Evolutionary conservation across 1,140 invertebrate genomes (phyloP).

Genomic region (Zophobas atratus): DNA sequence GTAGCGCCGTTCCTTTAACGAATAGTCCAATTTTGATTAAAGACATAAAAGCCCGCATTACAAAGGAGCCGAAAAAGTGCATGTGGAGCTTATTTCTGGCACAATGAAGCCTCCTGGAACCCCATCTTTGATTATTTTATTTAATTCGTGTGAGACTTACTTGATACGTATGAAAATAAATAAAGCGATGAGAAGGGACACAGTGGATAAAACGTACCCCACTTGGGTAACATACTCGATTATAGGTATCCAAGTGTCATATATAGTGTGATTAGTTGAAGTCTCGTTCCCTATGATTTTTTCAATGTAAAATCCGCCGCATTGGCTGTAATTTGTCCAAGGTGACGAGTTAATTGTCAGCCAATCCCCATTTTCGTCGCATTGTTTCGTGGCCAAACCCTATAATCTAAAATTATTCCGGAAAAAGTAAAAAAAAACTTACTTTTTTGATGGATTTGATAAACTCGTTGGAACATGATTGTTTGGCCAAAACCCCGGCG

Average conservation of each 20-base stretch:
- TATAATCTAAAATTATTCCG: slow-evolving; percentile 60
- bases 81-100: slow-evolving; percentile 80
- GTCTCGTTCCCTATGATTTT: slow-evolving; percentile 39
- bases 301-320: slow-evolving; percentile 60
- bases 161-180: slow-evolving; percentile 79
- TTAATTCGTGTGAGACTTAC: slow-evolving; percentile 69
- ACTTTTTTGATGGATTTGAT: slow-evolving; percentile 69
- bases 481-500: slow-evolving; percentile 66
- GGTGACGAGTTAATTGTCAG: slow-evolving; percentile 68
- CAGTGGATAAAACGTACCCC: slow-evolving; percentile 81
- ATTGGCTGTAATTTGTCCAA: slow-evolving; percentile 76
- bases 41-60: slow-evolving; percentile 75
- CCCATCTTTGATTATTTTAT: slow-evolving; percentile 32
- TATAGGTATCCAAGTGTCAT: slow-evolving; percentile 73
- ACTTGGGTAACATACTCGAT: slow-evolving; percentile 78
- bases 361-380: slow-evolving; percentile 74
- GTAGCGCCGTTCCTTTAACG: slow-evolving; percentile 72
- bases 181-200: slow-evolving; percentile 77
- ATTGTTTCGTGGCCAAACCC: slow-evolving; percentile 73
- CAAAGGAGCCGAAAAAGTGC: slow-evolving; percentile 79
- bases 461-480: slow-evolving; percentile 70
- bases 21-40: slow-evolving; percentile 75
- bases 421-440: slow-evolving; percentile 49
- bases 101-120: slow-evolving; percentile 75
- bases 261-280: slow-evolving; percentile 53